Percentiles rank a stretch among this genome's conserved stretches.
phyloP scores from a whole-genome alignment of 2,797 vertebrate genomes.

The Pipistrellus pipistrellus region DNA sequence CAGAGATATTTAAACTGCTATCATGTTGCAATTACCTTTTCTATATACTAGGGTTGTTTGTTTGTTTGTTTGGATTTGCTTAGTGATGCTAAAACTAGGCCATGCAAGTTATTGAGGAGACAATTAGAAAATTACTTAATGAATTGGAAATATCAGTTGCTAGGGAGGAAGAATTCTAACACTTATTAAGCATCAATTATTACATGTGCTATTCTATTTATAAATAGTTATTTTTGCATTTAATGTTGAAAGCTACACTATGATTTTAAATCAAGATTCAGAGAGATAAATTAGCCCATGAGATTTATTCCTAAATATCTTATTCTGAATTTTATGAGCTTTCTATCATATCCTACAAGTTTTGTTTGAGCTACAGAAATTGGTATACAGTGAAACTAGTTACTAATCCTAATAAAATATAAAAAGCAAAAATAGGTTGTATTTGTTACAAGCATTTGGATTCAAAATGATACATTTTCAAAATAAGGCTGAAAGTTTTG shows the following conservation, averaged over 20 bases:
- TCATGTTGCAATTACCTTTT: neutral
- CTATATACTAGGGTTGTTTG: neutral
- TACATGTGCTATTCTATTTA: neutral
- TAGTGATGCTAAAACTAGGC: neutral
- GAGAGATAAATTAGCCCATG: neutral
- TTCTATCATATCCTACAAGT: neutral
- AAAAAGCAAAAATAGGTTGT: neutral
- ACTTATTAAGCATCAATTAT: neutral
- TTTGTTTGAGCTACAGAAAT: neutral
- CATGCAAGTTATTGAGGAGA: neutral
- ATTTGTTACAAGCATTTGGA: conserved; percentile 14
- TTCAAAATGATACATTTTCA: conserved; percentile 2
- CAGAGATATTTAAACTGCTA: neutral
- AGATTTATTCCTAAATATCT: neutral
- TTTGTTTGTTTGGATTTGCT: neutral
- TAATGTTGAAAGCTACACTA: neutral
- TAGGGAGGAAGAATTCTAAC: neutral
- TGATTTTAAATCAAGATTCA: conserved; percentile 52
- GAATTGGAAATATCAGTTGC: neutral
- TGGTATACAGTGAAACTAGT: neutral
- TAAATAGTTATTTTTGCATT: neutral
- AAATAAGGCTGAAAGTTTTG: neutral
- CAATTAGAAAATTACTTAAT: neutral
- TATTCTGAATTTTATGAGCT: neutral
- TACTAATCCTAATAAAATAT: neutral